These are phyloP conservation scores for Sitta europaea DNA, from an alignment of 2,113 vertebrate genomes.

Conservation along the genomic window DNA sequence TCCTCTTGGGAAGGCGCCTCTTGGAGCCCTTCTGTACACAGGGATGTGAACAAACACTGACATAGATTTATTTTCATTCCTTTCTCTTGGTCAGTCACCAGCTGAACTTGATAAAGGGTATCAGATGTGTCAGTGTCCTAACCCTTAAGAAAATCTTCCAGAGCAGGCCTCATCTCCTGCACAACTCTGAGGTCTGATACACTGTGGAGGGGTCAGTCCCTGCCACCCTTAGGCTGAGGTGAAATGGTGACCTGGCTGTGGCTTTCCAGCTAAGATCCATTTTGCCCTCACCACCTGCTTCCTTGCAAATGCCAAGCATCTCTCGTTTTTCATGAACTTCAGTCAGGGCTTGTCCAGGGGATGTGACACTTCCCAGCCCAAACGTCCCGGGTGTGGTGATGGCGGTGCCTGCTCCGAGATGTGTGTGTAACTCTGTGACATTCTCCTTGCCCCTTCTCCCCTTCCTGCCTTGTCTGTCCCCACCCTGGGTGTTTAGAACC, in stretches of 20 bases:
- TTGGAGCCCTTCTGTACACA: not conserved
- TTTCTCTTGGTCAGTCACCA: not conserved
- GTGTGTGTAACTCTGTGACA: constrained; percentile 70
- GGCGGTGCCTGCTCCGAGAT: not conserved
- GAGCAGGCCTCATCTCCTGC: not conserved
- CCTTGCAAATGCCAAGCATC: not conserved
- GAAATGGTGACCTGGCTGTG: not conserved
- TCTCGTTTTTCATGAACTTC: not conserved
- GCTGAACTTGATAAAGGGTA: not conserved
- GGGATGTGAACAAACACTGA: not conserved
- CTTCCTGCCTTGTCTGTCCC: constrained; percentile 61
- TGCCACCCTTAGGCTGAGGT: not conserved
- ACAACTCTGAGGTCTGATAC: not conserved
- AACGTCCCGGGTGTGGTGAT: not conserved
- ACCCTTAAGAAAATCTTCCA: not conserved
- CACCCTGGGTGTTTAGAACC: constrained; percentile 85
- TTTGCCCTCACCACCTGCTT: not conserved
- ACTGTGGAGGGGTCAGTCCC: not conserved
- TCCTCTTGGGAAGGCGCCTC: not conserved
- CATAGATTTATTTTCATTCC: not conserved
- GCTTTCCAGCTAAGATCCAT: not conserved
- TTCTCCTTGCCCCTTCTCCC: constrained; percentile 70
- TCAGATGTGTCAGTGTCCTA: not conserved
- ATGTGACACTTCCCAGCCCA: not conserved
- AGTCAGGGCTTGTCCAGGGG: not conserved